Percentiles rank a stretch among this genome's conserved stretches.
Evolutionary conservation across 2,888 invertebrate genomes (phyloP).

Genomic region (Cenopis cana): DNA sequence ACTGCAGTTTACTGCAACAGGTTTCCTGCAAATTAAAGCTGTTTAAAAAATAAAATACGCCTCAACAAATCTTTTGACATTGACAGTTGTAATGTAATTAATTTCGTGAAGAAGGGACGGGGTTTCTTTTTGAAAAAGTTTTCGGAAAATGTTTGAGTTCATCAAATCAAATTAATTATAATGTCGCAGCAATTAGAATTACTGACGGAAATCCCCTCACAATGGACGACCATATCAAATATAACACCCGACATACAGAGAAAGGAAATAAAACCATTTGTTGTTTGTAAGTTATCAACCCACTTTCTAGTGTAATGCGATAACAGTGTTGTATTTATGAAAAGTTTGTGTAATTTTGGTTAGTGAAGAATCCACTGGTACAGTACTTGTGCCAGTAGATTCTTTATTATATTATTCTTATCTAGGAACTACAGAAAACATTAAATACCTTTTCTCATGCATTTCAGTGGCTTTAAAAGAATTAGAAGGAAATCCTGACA

Average conservation of each 20-base stretch:
- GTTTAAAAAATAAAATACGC: constrained; percentile 21
- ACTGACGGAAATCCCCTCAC: constrained; percentile 69
- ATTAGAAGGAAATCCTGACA: constrained; percentile 75
- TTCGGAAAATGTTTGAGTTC: constrained; percentile 36
- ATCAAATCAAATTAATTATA: constrained; percentile 44
- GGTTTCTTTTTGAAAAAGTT: constrained; percentile 42
- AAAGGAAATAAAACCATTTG: constrained; percentile 79
- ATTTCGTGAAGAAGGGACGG: neutral
- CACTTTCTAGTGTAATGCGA: constrained; percentile 21
- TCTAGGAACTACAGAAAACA: neutral
- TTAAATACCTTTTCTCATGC: constrained; percentile 33
- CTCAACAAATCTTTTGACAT: constrained; percentile 3
- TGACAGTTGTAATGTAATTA: constrained; percentile 9
- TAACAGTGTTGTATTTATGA: neutral
- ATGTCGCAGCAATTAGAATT: constrained; percentile 79
- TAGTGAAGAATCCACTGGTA: no score
- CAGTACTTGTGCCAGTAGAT: neutral
- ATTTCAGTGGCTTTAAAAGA: constrained; percentile 77
- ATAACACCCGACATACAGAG: constrained; percentile 76
- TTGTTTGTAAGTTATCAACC: constrained; percentile 65
- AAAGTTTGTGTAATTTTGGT: neutral
- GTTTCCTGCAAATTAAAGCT: neutral
- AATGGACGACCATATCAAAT: constrained; percentile 68
- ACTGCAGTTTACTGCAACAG: constrained; percentile 13
- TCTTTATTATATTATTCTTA: no score